These are phyloP conservation scores for Cheilosia grossa DNA, from an alignment of 2,888 invertebrate genomes.

Conservation along the genomic window DNA sequence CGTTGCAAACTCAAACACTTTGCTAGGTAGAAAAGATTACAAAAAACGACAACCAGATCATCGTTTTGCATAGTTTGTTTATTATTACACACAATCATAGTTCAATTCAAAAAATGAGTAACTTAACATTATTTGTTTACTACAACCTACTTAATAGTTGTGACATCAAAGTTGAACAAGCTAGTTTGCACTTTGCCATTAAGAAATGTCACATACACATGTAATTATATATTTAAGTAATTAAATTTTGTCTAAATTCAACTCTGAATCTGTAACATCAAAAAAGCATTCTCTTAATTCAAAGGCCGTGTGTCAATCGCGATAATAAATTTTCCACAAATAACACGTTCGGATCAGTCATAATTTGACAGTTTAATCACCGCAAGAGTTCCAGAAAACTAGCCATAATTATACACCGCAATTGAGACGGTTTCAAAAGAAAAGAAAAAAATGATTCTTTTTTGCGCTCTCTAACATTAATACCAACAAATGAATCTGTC, in stretches of 20 bases:
- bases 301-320: too few relatives aligned
- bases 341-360: too few relatives aligned
- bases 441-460: too few relatives aligned
- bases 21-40: too few relatives aligned
- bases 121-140: slow-evolving; percentile 6
- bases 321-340: too few relatives aligned
- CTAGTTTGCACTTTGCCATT: not conserved
- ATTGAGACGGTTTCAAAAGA: too few relatives aligned
- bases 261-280: not conserved
- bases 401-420: not conserved
- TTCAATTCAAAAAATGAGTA: not conserved
- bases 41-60: not conserved
- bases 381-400: too few relatives aligned
- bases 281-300: not conserved
- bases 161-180: not conserved
- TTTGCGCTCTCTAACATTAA: too few relatives aligned
- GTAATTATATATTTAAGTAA: not conserved
- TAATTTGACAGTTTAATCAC: too few relatives aligned
- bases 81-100: slow-evolving; percentile 8
- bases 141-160: slow-evolving; percentile 3
- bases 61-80: slow-evolving; percentile 4
- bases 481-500: too few relatives aligned
- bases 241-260: not conserved
- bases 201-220: not conserved
- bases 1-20: too few relatives aligned